These are phyloP conservation scores for Lasioglossum vierecki DNA, from an alignment of 2,888 invertebrate genomes.

Conservation along the genomic window DNA sequence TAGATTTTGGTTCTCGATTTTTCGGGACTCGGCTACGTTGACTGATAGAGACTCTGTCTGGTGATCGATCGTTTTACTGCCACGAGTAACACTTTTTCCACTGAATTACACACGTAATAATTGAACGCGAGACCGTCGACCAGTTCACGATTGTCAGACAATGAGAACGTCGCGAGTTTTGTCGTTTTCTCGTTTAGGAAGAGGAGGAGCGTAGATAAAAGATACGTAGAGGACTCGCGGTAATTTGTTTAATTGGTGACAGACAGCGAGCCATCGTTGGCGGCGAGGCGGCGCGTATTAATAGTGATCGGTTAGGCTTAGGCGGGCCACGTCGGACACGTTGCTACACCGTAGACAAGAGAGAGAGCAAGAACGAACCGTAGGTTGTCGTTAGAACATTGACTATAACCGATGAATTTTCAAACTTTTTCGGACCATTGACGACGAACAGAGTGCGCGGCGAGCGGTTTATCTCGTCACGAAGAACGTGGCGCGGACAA, in stretches of 20 bases:
- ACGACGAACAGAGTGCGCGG: conserved; percentile 45
- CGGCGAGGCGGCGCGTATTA: background rate
- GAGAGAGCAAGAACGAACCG: conserved; percentile 1
- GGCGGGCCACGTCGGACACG: conserved; percentile 27
- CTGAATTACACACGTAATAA: conserved; percentile 8
- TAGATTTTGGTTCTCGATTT: background rate
- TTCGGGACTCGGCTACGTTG: conserved; percentile 17
- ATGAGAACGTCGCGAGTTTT: background rate
- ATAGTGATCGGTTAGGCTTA: conserved; percentile 26
- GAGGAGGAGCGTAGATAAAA: conserved; percentile 5
- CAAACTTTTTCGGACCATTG: conserved; percentile 60
- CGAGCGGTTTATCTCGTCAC: background rate
- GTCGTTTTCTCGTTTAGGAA: background rate
- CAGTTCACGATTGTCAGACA: conserved; percentile 4
- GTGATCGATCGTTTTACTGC: conserved; percentile 49
- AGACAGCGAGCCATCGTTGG: background rate
- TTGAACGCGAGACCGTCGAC: conserved; percentile 20
- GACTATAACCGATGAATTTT: conserved; percentile 53
- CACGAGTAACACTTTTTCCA: conserved; percentile 38
- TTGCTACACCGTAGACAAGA: conserved; percentile 33
- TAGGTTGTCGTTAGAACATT: conserved; percentile 50
- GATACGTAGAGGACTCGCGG: conserved; percentile 3
- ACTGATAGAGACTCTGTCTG: conserved; percentile 23
- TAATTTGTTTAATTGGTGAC: background rate
- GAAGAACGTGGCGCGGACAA: background rate